phyloP scores from a whole-genome alignment of 2,113 vertebrate genomes.

The Ailurus styani region DNA sequence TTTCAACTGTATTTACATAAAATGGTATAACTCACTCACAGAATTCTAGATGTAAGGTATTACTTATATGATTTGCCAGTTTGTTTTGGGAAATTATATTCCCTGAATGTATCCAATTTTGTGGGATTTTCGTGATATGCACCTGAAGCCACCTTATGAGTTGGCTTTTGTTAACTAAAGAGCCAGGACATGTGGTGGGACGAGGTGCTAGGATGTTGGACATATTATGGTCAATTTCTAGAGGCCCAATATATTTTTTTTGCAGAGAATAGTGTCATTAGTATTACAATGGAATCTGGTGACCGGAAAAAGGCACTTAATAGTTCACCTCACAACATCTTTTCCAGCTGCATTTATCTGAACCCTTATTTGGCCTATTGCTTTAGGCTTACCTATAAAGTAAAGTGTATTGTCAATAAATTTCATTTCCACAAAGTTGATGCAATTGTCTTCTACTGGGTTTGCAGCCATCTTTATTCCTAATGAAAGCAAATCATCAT shows the following conservation, averaged over 20 bases:
- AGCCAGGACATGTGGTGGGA: not conserved
- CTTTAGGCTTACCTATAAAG: conserved; percentile 66
- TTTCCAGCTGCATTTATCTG: conserved; percentile 8
- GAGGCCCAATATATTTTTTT: not conserved
- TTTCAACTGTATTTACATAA: not conserved
- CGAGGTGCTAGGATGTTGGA: not conserved
- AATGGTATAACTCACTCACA: not conserved
- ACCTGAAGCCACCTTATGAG: not conserved
- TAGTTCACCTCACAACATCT: not conserved
- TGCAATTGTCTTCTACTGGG: not conserved
- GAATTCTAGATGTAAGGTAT: not conserved
- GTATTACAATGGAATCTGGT: not conserved
- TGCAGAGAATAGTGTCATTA: not conserved
- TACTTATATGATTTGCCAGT: not conserved
- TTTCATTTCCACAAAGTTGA: conserved; percentile 53
- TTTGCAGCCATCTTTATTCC: conserved; percentile 45
- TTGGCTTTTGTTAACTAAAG: not conserved
- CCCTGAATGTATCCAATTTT: not conserved
- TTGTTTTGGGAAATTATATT: not conserved
- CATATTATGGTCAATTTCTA: not conserved
- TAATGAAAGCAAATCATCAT: conserved; percentile 45
- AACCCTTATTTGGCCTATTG: not conserved
- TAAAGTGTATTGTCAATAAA: conserved; percentile 63
- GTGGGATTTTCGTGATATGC: not conserved
- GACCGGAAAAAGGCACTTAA: not conserved